phyloP scores from a whole-genome alignment of 2,888 invertebrate species.

The Coenonympha glycerion region DNA sequence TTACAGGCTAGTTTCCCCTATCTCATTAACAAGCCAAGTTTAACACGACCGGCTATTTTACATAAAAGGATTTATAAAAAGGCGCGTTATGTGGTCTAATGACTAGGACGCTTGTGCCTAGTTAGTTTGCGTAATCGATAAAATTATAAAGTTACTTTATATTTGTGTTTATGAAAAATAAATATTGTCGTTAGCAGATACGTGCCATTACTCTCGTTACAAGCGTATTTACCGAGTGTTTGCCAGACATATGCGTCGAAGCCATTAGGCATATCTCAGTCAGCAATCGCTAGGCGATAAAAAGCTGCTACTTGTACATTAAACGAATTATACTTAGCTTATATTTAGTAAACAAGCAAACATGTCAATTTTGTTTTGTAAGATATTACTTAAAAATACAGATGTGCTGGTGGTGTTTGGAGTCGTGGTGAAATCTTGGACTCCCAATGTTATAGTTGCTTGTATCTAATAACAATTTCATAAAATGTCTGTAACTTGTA shows the following conservation, averaged over 20 bases:
- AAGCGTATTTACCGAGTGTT: not conserved
- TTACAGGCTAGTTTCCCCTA: conserved; percentile 44
- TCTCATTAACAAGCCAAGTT: conserved; percentile 42
- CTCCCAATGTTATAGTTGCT: too few species aligned
- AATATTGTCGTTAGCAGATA: not conserved
- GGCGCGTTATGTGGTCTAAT: conserved; percentile 39
- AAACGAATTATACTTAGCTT: too few species aligned
- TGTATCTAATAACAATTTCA: too few species aligned
- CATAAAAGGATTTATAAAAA: conserved; percentile 58
- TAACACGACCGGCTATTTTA: conserved; percentile 57
- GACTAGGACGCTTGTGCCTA: conserved; percentile 16
- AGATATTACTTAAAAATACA: too few species aligned
- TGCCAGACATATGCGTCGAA: not conserved
- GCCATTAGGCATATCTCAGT: conserved; percentile 57
- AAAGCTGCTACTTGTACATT: conserved; percentile 39
- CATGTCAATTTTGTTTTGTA: too few species aligned
- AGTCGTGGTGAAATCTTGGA: too few species aligned
- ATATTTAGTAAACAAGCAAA: too few species aligned
- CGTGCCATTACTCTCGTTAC: not conserved
- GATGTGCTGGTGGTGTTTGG: too few species aligned
- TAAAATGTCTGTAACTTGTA: too few species aligned
- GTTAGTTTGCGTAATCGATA: conserved; percentile 5
- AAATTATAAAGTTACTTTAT: not conserved
- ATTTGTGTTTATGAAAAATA: not conserved
- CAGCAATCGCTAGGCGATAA: conserved; percentile 42